Evolutionary conservation across 2,113 vertebrate species (phyloP).

Genomic region (Aphyosemion australe): DNA sequence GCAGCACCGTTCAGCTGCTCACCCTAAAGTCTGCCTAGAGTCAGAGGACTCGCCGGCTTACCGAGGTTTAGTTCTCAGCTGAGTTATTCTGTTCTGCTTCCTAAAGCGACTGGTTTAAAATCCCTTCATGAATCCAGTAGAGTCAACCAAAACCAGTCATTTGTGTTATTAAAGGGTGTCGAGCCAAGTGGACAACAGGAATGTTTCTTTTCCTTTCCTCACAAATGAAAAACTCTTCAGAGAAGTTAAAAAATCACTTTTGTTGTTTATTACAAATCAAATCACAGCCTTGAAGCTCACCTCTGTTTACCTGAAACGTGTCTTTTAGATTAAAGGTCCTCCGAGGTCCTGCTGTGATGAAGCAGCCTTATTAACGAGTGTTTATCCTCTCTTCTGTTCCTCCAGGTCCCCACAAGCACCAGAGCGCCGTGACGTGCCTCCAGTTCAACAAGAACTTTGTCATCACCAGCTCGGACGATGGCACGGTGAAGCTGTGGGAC

Average conservation of each 20-base stretch:
- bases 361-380: background rate
- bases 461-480: conserved; percentile 99
- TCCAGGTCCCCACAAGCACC: conserved; percentile 98
- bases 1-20: conserved; percentile 10
- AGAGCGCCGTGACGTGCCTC: conserved; percentile 99
- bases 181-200: background rate
- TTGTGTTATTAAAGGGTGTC: too few species aligned
- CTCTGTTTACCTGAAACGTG: background rate
- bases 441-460: conserved; percentile 99
- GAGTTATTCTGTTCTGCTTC: too few species aligned
- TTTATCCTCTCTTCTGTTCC: conserved; percentile 42
- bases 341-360: background rate
- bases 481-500: conserved; percentile 99
- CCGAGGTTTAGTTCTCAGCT: conserved; percentile 2
- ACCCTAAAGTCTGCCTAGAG: conserved; percentile 11
- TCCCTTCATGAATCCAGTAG: too few species aligned
- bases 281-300: background rate
- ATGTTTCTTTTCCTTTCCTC: too few species aligned
- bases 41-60: conserved; percentile 12
- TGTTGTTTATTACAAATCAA: too few species aligned
- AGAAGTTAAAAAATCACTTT: too few species aligned
- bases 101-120: too few species aligned
- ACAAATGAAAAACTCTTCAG: too few species aligned
- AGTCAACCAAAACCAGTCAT: too few species aligned
- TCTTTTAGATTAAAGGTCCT: background rate